Evolutionary conservation across 2,797 vertebrate species (phyloP).

Genomic region (Tangara arthus): DNA sequence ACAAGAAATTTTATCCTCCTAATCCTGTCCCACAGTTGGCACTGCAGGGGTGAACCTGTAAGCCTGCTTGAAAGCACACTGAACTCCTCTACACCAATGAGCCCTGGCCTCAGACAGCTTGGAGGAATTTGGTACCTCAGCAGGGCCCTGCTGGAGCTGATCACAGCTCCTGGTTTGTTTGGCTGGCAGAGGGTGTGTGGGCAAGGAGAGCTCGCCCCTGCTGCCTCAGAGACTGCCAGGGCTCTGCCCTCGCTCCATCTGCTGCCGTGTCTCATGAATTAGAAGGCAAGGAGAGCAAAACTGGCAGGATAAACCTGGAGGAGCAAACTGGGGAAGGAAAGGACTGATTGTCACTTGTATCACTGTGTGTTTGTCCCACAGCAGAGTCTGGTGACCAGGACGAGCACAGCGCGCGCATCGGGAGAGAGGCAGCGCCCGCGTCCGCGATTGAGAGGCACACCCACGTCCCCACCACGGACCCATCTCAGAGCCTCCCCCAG

Average conservation of each 20-base stretch:
- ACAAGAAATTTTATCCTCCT: background rate
- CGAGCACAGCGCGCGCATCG: slow-evolving; percentile 78
- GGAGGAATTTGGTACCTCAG: background rate
- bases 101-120: background rate
- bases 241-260: background rate
- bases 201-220: background rate
- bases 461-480: slow-evolving; percentile 92
- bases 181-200: background rate
- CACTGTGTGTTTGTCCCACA: slow-evolving; percentile 43
- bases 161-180: background rate
- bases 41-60: background rate
- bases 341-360: background rate
- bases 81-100: background rate
- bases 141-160: background rate
- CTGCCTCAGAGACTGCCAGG: background rate
- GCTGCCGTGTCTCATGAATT: background rate
- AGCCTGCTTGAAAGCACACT: background rate
- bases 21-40: background rate
- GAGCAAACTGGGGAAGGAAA: background rate
- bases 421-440: slow-evolving; percentile 73
- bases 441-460: slow-evolving; percentile 77
- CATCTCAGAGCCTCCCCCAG: slow-evolving; percentile 92
- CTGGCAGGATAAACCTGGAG: background rate
- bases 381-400: slow-evolving; percentile 96
- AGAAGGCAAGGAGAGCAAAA: background rate